Conservation (phyloP, 2,888 invertebrate species). For the Allacma fusca region DNA sequence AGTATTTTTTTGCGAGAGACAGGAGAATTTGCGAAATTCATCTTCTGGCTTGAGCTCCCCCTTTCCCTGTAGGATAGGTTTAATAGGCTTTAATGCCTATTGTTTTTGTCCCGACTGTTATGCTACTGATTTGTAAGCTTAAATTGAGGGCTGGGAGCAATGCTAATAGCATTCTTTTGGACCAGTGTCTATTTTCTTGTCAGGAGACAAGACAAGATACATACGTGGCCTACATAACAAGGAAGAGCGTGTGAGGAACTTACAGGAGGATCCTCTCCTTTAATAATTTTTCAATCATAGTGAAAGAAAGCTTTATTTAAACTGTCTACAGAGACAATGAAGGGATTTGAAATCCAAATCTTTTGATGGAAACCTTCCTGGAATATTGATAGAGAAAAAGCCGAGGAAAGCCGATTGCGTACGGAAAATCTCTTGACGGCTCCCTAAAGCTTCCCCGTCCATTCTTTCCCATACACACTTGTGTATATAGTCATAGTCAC, state of each 20-base stretch:
- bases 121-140: no score
- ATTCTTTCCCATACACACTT: background rate
- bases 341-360: background rate
- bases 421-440: constrained; percentile 1
- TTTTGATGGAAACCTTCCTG: constrained; percentile 5
- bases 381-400: constrained; percentile 24
- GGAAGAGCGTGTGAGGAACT: no score
- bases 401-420: constrained; percentile 21
- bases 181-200: no score
- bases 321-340: constrained; percentile 20
- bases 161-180: no score
- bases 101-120: no score
- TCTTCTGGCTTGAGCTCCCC: background rate
- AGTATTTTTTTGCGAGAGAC: background rate
- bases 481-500: no score
- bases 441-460: background rate
- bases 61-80: background rate
- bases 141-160: no score
- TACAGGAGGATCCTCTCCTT: no score
- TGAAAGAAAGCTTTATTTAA: background rate
- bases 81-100: background rate
- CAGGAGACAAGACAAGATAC: no score
- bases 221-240: no score
- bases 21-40: background rate
- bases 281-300: constrained; percentile 8